phyloP scores from a whole-genome alignment of 2,888 invertebrate genomes.

The Sturmia bella region DNA sequence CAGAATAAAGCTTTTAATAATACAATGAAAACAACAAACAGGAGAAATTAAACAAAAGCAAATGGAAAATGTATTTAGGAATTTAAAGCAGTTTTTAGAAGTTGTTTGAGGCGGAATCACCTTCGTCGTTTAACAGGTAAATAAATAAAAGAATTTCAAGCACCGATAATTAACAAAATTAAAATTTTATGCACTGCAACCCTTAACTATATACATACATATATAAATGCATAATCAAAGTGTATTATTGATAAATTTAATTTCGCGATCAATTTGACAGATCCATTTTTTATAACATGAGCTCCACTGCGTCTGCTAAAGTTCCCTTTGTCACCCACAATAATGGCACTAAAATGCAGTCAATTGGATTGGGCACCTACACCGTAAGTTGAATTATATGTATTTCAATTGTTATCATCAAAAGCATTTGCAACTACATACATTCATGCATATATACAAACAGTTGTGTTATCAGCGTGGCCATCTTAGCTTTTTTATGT shows the following conservation, averaged over 20 bases:
- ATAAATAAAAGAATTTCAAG: too few relatives aligned
- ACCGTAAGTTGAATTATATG: constrained; percentile 74
- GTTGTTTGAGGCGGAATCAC: constrained; percentile 40
- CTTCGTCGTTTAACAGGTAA: not conserved
- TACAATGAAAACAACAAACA: constrained; percentile 16
- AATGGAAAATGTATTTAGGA: not conserved
- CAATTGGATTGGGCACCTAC: constrained; percentile 80
- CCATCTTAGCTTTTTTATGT: too few relatives aligned
- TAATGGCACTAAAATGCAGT: constrained; percentile 78
- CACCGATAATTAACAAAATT: too few relatives aligned
- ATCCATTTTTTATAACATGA: constrained; percentile 41
- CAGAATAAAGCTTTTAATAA: constrained; percentile 37
- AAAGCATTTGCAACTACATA: not conserved
- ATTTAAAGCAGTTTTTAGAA: constrained; percentile 46
- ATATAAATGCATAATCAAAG: not conserved
- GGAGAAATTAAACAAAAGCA: not conserved
- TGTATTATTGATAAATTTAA: not conserved
- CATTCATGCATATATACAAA: not conserved
- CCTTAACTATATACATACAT: too few relatives aligned
- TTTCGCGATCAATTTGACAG: constrained; percentile 1
- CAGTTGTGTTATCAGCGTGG: not conserved
- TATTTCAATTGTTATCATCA: not conserved
- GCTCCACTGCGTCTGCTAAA: constrained; percentile 34
- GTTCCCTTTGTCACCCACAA: constrained; percentile 76
- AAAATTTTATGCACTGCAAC: too few relatives aligned